Percentiles rank a stretch among this genome's conserved stretches.
Evolutionary conservation across 2,113 vertebrate species (phyloP).

Genomic region (Hylia prasina): DNA sequence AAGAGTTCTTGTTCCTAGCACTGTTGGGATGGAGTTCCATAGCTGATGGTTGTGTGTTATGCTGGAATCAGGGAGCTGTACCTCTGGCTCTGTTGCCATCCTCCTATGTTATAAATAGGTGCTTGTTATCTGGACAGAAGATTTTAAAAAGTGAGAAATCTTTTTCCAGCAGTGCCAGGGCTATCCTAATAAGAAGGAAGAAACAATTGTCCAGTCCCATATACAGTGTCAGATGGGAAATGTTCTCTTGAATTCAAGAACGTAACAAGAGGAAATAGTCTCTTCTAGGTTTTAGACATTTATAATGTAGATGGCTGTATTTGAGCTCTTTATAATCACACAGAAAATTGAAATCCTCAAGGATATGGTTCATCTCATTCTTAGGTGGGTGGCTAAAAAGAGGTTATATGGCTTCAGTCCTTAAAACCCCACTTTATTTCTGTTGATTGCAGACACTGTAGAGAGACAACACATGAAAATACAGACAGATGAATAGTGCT

Average conservation of each 20-base stretch:
- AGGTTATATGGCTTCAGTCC: background rate
- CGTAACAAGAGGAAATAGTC: background rate
- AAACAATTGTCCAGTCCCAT: background rate
- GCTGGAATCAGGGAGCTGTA: background rate
- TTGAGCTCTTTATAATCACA: background rate
- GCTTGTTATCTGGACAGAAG: background rate
- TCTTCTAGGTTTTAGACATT: background rate
- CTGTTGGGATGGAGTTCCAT: background rate
- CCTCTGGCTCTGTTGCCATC: background rate
- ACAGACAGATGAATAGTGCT: background rate
- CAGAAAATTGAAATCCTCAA: background rate
- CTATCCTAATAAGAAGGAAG: background rate
- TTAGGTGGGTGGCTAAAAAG: background rate
- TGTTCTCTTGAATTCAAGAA: background rate
- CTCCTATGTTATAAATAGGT: background rate
- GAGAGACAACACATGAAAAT: background rate
- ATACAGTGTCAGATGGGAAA: background rate
- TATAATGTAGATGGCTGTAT: background rate
- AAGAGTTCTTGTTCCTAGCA: background rate
- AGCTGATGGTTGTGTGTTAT: rapidly evolving
- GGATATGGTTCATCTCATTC: background rate
- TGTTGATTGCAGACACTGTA: background rate
- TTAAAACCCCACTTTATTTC: background rate
- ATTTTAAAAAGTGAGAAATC: background rate
- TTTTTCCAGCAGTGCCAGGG: background rate